Evolutionary conservation across 2,113 vertebrate species (phyloP).

Genomic region (Bucco capensis): DNA sequence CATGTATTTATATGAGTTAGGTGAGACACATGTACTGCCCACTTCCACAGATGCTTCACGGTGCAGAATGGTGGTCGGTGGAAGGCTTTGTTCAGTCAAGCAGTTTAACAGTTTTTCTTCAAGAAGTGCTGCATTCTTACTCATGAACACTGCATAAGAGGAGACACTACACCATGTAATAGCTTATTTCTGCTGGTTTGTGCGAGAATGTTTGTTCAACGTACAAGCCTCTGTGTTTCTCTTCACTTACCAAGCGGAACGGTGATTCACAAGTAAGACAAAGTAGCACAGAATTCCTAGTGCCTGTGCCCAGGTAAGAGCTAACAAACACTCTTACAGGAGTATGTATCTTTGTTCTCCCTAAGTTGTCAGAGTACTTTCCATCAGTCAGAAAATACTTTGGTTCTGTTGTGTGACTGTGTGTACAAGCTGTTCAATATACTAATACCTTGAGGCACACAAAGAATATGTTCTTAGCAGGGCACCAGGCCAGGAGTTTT

Average conservation of each 20-base stretch:
- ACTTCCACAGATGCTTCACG: background rate
- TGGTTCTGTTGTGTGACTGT: background rate
- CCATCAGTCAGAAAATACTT: background rate
- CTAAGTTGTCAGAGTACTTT: background rate
- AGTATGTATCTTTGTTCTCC: background rate
- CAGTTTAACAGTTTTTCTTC: background rate
- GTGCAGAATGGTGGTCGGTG: background rate
- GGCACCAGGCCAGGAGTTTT: background rate
- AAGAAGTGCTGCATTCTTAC: background rate
- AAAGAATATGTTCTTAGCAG: background rate
- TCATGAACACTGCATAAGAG: background rate
- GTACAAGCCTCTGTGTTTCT: background rate
- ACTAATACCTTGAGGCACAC: background rate
- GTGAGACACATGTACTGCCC: background rate
- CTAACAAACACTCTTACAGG: background rate
- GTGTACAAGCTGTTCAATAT: background rate
- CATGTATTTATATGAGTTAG: background rate
- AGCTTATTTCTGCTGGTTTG: background rate
- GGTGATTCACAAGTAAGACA: background rate
- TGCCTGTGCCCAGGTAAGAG: background rate
- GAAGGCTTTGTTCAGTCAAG: background rate
- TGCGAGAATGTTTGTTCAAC: background rate
- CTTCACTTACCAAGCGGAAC: background rate
- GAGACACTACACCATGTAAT: background rate
- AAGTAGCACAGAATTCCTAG: background rate